phyloP scores from a whole-genome alignment of 2,888 invertebrate genomes.

The Tineola bisselliella region DNA sequence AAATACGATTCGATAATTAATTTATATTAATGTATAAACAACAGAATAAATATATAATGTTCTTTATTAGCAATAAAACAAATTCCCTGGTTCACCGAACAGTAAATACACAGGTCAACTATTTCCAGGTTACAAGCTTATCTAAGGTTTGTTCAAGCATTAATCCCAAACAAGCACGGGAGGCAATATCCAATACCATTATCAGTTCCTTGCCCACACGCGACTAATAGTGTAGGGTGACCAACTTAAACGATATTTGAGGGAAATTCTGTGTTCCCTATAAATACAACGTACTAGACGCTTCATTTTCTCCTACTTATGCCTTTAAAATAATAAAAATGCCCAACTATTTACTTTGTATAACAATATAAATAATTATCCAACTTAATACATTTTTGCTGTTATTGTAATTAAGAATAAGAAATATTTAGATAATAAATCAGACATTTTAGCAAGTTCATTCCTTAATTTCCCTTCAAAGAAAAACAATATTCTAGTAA shows the following conservation, averaged over 20 bases:
- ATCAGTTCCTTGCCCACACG: conserved; percentile 10
- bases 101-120: background rate
- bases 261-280: no score
- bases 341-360: no score
- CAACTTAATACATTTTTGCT: background rate
- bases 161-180: background rate
- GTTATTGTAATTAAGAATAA: background rate
- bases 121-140: conserved; percentile 8
- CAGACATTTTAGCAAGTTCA: background rate
- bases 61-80: no score
- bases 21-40: no score
- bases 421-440: background rate
- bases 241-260: background rate
- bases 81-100: background rate
- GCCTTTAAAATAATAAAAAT: no score
- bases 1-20: no score
- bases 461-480: background rate
- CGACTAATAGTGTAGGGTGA: background rate
- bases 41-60: no score
- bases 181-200: conserved; percentile 12
- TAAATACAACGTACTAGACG: no score
- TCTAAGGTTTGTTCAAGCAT: conserved; percentile 6
- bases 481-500: background rate
- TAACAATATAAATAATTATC: background rate
- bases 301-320: no score